Percentiles rank a stretch among this genome's conserved stretches.
These are phyloP conservation scores for Delphinus delphis DNA, from an alignment of 2,113 vertebrate genomes.

Conservation along the genomic window DNA sequence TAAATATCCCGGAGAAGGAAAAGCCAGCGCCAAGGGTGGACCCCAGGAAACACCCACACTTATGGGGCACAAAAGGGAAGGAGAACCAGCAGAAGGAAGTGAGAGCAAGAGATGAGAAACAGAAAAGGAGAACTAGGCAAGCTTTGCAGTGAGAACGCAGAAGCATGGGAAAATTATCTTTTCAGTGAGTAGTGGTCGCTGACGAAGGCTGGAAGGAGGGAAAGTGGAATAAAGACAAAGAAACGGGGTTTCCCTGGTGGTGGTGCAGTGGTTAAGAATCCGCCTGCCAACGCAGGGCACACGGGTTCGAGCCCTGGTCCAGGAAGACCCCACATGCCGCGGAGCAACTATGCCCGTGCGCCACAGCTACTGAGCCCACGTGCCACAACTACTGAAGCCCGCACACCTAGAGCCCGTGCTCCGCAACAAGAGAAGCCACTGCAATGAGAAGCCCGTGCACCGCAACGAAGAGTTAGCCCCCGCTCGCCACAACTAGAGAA, in stretches of 20 bases:
- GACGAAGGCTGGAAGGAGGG: background rate
- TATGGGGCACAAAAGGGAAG: background rate
- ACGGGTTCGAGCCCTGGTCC: no score
- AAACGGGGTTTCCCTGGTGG: background rate
- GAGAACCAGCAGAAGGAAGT: constrained; percentile 30
- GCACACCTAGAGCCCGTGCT: no score
- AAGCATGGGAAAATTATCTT: accelerated
- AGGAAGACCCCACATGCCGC: no score
- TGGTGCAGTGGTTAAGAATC: no score
- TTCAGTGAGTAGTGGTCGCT: background rate
- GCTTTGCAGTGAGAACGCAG: background rate
- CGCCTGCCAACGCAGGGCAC: no score
- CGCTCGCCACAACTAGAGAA: no score
- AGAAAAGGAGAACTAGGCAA: background rate
- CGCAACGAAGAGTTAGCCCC: no score
- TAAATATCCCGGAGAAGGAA: background rate
- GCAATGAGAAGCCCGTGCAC: no score
- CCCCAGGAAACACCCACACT: background rate
- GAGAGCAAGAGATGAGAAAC: background rate
- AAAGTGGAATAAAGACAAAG: background rate
- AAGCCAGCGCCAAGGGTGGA: background rate
- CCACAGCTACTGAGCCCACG: no score
- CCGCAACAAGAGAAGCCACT: no score
- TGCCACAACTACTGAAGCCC: no score
- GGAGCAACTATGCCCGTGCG: no score